phyloP scores from a whole-genome alignment of 2,888 invertebrate genomes.

The Phytoseiulus persimilis region DNA sequence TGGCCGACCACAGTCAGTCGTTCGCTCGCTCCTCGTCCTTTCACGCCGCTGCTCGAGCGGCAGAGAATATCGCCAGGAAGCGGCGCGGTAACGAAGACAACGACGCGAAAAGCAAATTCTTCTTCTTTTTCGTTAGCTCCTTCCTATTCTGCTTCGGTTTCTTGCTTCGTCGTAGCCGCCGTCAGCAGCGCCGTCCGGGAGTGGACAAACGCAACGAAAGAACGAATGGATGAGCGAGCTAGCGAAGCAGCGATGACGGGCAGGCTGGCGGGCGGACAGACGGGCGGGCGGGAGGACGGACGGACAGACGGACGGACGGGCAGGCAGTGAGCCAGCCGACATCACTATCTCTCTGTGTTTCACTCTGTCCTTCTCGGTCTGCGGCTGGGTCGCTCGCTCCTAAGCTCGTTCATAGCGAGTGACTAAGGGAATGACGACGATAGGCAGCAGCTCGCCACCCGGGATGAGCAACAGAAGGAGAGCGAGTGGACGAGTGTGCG shows the following conservation, averaged over 20 bases:
- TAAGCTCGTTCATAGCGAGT: not conserved
- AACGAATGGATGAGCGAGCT: not conserved
- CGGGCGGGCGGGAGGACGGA: not conserved
- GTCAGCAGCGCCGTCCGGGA: not conserved
- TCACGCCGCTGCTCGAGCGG: not conserved
- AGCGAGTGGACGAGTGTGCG: not conserved
- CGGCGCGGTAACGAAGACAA: constrained; percentile 14
- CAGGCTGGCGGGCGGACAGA: not conserved
- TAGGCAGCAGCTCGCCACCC: not conserved
- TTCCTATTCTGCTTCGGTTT: not conserved
- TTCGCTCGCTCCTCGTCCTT: not conserved
- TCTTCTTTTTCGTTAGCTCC: constrained; percentile 11
- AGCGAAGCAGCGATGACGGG: constrained; percentile 6
- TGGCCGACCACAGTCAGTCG: not conserved
- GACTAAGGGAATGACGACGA: not conserved
- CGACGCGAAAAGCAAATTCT: not conserved
- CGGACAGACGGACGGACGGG: not conserved
- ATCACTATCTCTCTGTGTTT: not conserved
- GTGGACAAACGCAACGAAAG: constrained; percentile 26
- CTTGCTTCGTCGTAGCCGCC: not conserved
- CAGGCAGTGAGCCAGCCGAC: not conserved
- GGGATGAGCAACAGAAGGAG: constrained; percentile 15
- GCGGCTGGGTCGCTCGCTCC: not conserved
- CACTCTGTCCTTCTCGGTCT: not conserved
- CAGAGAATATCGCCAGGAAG: not conserved